These are phyloP conservation scores for Polypedilum pembai DNA, from an alignment of 1,140 invertebrate species.

Conservation along the genomic window DNA sequence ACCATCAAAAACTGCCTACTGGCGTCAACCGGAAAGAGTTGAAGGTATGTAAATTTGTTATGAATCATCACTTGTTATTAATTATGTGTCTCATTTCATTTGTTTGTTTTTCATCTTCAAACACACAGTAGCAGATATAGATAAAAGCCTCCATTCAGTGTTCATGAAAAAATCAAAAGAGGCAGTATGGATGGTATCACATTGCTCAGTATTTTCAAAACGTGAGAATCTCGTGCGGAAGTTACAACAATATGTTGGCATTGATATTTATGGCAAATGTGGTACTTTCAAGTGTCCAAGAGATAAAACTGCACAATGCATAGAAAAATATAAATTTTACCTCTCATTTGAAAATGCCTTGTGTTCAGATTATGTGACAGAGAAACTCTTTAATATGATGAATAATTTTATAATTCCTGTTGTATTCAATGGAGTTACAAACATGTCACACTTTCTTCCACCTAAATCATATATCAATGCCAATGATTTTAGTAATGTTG, in stretches of 20 bases:
- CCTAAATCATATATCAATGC: constrained; percentile 50
- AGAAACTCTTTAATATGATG: constrained; percentile 49
- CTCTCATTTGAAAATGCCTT: constrained; percentile 55
- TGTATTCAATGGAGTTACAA: constrained; percentile 46
- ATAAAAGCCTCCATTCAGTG: background rate
- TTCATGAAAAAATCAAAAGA: constrained; percentile 41
- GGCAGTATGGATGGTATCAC: constrained; percentile 55
- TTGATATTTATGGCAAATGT: constrained; percentile 63
- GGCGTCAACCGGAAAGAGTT: constrained; percentile 16
- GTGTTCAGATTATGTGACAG: constrained; percentile 51
- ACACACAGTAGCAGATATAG: background rate
- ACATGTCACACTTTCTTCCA: constrained; percentile 47
- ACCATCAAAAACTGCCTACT: constrained; percentile 31
- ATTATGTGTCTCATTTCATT: background rate
- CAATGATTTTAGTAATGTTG: constrained; percentile 43
- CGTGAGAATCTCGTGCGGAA: constrained; percentile 48
- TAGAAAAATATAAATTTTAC: constrained; percentile 50
- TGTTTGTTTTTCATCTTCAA: background rate
- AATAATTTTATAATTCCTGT: constrained; percentile 48
- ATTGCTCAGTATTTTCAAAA: constrained; percentile 50
- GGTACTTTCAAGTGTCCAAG: constrained; percentile 41
- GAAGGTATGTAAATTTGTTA: background rate
- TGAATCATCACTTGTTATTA: background rate
- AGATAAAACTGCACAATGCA: constrained; percentile 40
- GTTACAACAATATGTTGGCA: constrained; percentile 48